These are phyloP conservation scores for Caenorhabditis sp. DNA, from an alignment of 2,888 invertebrate species.

Conservation along the genomic window DNA sequence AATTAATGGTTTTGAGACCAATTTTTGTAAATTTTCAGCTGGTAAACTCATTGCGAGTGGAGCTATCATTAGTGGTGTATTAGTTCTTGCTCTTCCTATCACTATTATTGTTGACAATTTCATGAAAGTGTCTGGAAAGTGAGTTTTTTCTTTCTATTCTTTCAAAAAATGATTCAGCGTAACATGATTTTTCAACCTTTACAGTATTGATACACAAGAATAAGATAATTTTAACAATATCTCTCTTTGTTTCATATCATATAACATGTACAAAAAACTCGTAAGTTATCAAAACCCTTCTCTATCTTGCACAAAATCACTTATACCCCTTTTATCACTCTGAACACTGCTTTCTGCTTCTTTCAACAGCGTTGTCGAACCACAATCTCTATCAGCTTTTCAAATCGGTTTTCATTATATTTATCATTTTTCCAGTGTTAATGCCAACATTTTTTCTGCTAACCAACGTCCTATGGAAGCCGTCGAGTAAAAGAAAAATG, in stretches of 20 bases:
- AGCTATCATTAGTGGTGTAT: conserved; percentile 66
- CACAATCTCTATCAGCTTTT: conserved; percentile 2
- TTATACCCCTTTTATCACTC: too few relatives aligned
- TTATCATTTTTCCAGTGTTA: conserved; percentile 34
- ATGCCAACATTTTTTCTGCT: conserved; percentile 46
- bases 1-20: not conserved
- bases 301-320: conserved; percentile 1
- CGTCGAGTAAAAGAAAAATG: conserved; percentile 4
- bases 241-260: not conserved
- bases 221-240: conserved; percentile 7
- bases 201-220: conserved; percentile 44
- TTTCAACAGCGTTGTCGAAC: conserved; percentile 7
- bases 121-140: conserved; percentile 68
- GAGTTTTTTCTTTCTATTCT: conserved; percentile 23
- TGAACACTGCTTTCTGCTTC: not conserved
- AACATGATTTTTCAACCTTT: not conserved
- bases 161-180: not conserved
- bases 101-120: conserved; percentile 70
- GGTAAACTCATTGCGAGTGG: conserved; percentile 67
- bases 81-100: conserved; percentile 68
- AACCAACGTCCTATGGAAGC: conserved; percentile 37
- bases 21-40: conserved; percentile 38
- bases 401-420: not conserved
- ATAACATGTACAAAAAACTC: conserved; percentile 1
- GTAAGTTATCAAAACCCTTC: not conserved